Evolutionary conservation across 2,888 invertebrate species (phyloP).

Genomic region (Bhutanitis thaidina): DNA sequence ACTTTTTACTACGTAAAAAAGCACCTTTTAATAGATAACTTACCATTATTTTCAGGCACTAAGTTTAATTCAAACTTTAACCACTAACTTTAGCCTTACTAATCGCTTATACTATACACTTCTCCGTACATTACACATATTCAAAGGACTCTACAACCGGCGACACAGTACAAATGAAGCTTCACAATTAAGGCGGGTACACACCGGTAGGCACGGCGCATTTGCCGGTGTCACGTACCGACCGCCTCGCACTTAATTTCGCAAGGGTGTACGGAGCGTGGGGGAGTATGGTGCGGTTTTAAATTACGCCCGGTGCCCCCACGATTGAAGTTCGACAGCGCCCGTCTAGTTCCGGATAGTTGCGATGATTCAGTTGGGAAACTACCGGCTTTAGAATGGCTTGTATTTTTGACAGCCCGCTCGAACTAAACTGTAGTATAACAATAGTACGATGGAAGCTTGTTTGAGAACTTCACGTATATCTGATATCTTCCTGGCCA

Average conservation of each 20-base stretch:
- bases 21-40: no score
- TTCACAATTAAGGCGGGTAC: constrained; percentile 68
- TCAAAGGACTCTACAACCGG: constrained; percentile 10
- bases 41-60: no score
- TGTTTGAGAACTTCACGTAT: no score
- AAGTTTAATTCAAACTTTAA: no score
- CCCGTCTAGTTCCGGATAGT: constrained; percentile 36
- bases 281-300: constrained; percentile 60
- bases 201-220: constrained; percentile 64
- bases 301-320: constrained; percentile 61
- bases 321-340: constrained; percentile 45
- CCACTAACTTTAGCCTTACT: neutral
- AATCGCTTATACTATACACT: neutral
- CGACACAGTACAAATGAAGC: constrained; percentile 60
- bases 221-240: constrained; percentile 75
- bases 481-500: no score
- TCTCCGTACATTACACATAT: constrained; percentile 1
- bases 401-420: constrained; percentile 5
- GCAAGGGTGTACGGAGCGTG: constrained; percentile 40
- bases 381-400: constrained; percentile 18
- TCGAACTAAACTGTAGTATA: neutral
- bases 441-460: no score
- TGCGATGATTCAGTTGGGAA: constrained; percentile 29
- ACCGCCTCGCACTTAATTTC: constrained; percentile 74
- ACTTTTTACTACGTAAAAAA: no score